A percentile compares a stretch with the other conserved stretches of the same genome.
phyloP scores from a whole-genome alignment of 2,113 vertebrate species.

The Rhipidura dahli region DNA sequence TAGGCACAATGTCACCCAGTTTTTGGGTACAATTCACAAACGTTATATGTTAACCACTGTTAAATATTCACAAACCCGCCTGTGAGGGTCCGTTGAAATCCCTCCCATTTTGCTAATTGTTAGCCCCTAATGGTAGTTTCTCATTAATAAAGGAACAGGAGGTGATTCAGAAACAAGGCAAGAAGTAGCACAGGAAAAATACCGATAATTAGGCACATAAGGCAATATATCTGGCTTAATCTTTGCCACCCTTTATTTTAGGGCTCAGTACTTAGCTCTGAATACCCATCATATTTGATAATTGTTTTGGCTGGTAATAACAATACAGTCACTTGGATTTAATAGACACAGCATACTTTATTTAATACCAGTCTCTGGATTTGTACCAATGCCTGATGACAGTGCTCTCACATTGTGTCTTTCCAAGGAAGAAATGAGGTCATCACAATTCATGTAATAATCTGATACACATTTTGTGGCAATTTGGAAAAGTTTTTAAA shows the following conservation, averaged over 20 bases:
- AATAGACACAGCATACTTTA: background rate
- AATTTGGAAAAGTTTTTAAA: background rate
- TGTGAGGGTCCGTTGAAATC: background rate
- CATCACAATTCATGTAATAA: background rate
- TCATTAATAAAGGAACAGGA: background rate
- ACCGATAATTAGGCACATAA: background rate
- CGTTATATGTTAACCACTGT: background rate
- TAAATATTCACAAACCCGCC: background rate
- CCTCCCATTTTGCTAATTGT: background rate
- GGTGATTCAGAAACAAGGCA: background rate
- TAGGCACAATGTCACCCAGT: background rate
- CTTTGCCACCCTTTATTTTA: background rate
- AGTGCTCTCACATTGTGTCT: background rate
- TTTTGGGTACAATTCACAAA: background rate
- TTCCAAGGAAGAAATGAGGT: constrained; percentile 32
- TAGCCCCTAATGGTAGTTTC: background rate
- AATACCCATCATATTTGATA: background rate
- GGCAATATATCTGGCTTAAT: background rate
- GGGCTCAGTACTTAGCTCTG: background rate
- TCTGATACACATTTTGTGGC: background rate
- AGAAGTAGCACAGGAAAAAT: background rate
- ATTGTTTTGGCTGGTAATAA: background rate
- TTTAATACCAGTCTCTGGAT: background rate
- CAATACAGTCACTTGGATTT: constrained; percentile 1
- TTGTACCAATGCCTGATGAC: constrained; percentile 14